Conservation (phyloP, 2,888 invertebrate species). For the Idaea straminata region DNA sequence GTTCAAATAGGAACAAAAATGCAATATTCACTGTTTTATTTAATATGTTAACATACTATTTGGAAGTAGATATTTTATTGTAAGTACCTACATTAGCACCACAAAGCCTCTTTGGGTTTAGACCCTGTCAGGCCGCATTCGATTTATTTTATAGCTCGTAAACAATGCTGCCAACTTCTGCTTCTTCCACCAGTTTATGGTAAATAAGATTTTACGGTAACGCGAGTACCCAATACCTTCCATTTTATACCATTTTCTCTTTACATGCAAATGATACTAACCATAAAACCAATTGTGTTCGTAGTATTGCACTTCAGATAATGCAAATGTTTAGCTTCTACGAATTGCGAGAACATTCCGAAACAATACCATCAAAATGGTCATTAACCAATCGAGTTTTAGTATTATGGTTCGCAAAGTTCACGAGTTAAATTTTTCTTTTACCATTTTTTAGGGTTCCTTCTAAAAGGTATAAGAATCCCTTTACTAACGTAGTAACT, state of each 20-base stretch:
- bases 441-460: slow-evolving; percentile 24
- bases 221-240: slow-evolving; percentile 54
- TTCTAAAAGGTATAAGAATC: too few species aligned
- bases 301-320: slow-evolving; percentile 41
- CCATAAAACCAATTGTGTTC: slow-evolving; percentile 49
- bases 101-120: neutral
- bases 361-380: slow-evolving; percentile 24
- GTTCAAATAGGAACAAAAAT: too few species aligned
- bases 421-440: slow-evolving; percentile 13
- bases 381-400: slow-evolving; percentile 27
- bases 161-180: slow-evolving; percentile 68
- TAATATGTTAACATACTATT: neutral
- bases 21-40: neutral
- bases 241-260: slow-evolving; percentile 55
- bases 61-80: neutral
- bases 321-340: slow-evolving; percentile 42
- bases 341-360: slow-evolving; percentile 31
- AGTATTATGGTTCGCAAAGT: slow-evolving; percentile 18
- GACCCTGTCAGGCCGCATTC: slow-evolving; percentile 56
- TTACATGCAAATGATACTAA: slow-evolving; percentile 58
- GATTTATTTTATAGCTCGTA: slow-evolving; percentile 76
- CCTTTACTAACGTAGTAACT: too few species aligned
- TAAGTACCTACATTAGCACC: neutral
- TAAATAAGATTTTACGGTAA: slow-evolving; percentile 70
- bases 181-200: slow-evolving; percentile 70